Percentiles rank a stretch among this genome's conserved stretches.
Evolutionary conservation across 2,113 vertebrate species (phyloP).

Genomic region (Sprattus sprattus): DNA sequence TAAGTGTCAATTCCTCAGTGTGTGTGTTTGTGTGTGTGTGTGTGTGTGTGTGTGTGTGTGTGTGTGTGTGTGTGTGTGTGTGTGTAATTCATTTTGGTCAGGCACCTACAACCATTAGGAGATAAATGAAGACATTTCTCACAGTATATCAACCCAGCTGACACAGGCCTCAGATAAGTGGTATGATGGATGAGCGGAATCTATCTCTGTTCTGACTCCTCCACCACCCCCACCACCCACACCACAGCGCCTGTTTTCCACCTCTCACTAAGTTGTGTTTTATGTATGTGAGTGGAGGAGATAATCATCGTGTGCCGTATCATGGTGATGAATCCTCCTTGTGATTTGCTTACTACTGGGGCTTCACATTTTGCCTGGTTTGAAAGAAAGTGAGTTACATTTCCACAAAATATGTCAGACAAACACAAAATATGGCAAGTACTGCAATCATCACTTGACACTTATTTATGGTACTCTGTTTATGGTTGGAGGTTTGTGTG

Average conservation of each 20-base stretch:
- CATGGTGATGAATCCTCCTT: not conserved
- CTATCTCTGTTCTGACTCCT: not conserved
- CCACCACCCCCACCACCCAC: not conserved
- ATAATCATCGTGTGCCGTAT: not conserved
- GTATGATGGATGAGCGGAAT: not conserved
- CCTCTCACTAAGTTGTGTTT: constrained; percentile 6
- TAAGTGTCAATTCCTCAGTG: not conserved
- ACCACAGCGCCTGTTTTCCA: not conserved
- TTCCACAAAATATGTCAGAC: not conserved
- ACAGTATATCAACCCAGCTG: not conserved
- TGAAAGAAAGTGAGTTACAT: not conserved
- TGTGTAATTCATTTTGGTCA: not conserved
- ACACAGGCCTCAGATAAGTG: not conserved
- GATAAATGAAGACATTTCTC: constrained; percentile 3
- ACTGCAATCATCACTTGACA: not conserved
- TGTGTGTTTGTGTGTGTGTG: no score
- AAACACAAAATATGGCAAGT: not conserved
- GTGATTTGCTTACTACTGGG: not conserved
- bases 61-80: no score
- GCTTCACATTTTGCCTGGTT: not conserved
- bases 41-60: no score
- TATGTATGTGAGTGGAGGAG: constrained; percentile 1
- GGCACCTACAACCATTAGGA: constrained; percentile 6
- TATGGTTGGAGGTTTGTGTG: not conserved
- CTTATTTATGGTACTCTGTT: not conserved